Conservation (phyloP, 2,888 invertebrate species). For the Chironomus tentans region DNA sequence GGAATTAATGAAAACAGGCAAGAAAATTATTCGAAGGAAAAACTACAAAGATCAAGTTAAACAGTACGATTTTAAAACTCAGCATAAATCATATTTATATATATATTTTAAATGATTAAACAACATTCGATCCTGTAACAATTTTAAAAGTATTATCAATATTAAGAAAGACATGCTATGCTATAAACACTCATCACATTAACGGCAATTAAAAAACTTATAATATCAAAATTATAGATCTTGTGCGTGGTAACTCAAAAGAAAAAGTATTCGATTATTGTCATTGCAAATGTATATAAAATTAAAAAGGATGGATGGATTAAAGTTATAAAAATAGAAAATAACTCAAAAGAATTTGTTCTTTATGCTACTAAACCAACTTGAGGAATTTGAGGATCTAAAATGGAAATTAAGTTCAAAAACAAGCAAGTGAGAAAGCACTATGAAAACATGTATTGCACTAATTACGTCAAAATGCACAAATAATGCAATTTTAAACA, state of each 20-base stretch:
- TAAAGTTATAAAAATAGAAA: background rate
- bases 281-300: background rate
- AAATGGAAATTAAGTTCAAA: background rate
- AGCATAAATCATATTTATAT: background rate
- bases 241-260: background rate
- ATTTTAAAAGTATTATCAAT: background rate
- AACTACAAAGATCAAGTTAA: too few species aligned
- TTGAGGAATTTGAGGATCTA: constrained; percentile 21
- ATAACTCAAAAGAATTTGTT: constrained; percentile 11
- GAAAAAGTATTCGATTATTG: background rate
- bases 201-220: background rate
- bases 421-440: background rate
- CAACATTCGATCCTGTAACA: constrained; percentile 17
- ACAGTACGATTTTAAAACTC: background rate
- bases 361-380: constrained; percentile 9
- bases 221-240: too few species aligned
- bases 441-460: background rate
- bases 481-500: background rate
- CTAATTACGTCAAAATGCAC: too few species aligned
- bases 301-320: too few species aligned
- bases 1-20: too few species aligned
- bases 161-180: background rate
- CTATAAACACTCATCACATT: background rate
- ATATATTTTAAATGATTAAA: background rate
- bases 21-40: too few species aligned